These are phyloP conservation scores for Dipus sagitta DNA, from an alignment of 2,797 vertebrate genomes.

Conservation along the genomic window DNA sequence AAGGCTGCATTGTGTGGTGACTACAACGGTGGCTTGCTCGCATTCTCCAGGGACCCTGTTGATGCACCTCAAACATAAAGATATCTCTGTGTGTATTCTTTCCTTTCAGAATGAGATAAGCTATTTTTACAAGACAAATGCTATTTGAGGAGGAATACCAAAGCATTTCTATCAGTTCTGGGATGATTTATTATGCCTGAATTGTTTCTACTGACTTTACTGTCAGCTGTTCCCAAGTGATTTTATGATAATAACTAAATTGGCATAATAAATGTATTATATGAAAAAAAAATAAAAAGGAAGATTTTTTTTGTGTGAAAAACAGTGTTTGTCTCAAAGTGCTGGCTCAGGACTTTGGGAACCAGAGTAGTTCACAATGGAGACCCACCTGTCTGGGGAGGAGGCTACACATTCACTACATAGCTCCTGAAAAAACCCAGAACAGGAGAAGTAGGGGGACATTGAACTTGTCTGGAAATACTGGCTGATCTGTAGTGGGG, in stretches of 20 bases:
- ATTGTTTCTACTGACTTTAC: neutral
- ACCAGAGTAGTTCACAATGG: neutral
- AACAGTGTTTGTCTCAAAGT: neutral
- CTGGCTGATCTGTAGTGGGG: neutral
- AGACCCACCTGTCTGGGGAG: neutral
- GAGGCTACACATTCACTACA: accelerated
- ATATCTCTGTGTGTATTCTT: neutral
- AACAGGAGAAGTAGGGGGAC: neutral
- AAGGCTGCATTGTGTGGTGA: no score
- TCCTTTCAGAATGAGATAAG: neutral
- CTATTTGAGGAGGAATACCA: neutral
- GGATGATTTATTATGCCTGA: conserved; percentile 23
- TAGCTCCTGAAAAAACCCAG: neutral
- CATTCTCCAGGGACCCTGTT: neutral
- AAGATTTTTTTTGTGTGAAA: neutral
- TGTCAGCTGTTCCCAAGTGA: conserved; percentile 36
- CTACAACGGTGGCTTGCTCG: neutral
- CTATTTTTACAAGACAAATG: conserved; percentile 41
- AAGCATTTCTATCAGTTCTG: neutral
- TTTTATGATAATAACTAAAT: conserved; percentile 29
- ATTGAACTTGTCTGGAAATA: neutral
- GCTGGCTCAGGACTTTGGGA: neutral
- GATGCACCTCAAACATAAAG: neutral
- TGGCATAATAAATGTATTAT: conserved; percentile 40
- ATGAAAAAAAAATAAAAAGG: neutral